Evolutionary conservation across 2,888 invertebrate genomes (phyloP).

Genomic region (Sinelater perroti): DNA sequence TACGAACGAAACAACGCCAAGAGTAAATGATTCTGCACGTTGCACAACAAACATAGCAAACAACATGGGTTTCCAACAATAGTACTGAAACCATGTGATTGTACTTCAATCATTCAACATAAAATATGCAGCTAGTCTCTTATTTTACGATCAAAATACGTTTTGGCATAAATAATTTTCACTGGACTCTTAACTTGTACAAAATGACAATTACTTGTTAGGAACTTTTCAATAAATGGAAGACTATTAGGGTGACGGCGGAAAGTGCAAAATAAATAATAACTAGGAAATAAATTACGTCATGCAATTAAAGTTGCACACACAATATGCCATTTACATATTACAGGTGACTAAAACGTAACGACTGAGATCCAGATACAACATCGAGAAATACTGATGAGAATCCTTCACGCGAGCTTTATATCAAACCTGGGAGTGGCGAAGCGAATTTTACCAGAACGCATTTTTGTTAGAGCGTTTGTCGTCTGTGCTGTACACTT

Average conservation of each 20-base stretch:
- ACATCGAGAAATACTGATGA: conserved; percentile 45
- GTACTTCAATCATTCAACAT: conserved; percentile 4
- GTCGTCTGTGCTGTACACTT: conserved; percentile 22
- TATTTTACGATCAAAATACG: conserved; percentile 31
- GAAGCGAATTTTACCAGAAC: conserved; percentile 30
- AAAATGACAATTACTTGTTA: conserved; percentile 36
- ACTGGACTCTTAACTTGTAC: conserved; percentile 16
- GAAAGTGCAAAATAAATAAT: conserved; percentile 46
- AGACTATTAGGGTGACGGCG: conserved; percentile 50
- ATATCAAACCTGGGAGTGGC: conserved; percentile 22
- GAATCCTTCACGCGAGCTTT: conserved; percentile 38
- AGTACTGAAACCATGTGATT: no score
- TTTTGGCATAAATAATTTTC: conserved; percentile 34
- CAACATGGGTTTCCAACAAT: no score
- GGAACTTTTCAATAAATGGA: conserved; percentile 56
- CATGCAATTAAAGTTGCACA: conserved; percentile 24
- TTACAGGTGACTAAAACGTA: conserved; percentile 40
- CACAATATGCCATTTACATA: conserved; percentile 30
- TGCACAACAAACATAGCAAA: no score
- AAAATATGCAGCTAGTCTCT: conserved; percentile 1
- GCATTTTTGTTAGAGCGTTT: conserved; percentile 21
- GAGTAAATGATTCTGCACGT: no score
- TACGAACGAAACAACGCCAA: no score
- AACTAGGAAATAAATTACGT: conserved; percentile 37
- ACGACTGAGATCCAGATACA: conserved; percentile 48